Percentiles rank a stretch among this genome's conserved stretches.
These are phyloP conservation scores for Hirtodrosophila duncani DNA, from an alignment of 2,888 invertebrate species.

Conservation along the genomic window DNA sequence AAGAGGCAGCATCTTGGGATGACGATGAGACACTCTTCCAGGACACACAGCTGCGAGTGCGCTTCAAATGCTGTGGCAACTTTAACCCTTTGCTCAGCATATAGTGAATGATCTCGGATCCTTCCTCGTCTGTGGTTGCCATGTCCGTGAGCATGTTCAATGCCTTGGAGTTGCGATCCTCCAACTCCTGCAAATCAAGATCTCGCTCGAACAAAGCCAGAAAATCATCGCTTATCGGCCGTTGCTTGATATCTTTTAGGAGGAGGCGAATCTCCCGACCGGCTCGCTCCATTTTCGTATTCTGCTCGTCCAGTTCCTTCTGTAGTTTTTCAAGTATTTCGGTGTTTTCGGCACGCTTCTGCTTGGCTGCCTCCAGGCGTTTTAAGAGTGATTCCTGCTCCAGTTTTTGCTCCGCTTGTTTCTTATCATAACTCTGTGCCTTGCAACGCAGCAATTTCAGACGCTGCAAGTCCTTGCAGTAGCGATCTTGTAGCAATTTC, in stretches of 20 bases:
- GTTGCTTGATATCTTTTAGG: conserved; percentile 64
- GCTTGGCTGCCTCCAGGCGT: conserved; percentile 48
- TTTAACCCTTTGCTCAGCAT: conserved; percentile 74
- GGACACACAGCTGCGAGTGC: conserved; percentile 61
- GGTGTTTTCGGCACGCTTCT: conserved; percentile 62
- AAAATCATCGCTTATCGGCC: conserved; percentile 64
- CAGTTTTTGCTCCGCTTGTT: conserved; percentile 45
- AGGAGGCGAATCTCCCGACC: conserved; percentile 74
- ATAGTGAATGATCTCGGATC: conserved; percentile 67
- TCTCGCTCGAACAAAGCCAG: conserved; percentile 77
- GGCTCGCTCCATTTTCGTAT: conserved; percentile 75
- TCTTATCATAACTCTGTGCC: conserved; percentile 52
- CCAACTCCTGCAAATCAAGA: conserved; percentile 81
- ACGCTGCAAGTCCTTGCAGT: conserved; percentile 57
- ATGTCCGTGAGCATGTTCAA: conserved; percentile 81
- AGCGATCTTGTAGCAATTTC: conserved; percentile 52
- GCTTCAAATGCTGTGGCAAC: conserved; percentile 71
- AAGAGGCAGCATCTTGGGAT: conserved; percentile 44
- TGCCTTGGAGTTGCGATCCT: conserved; percentile 80
- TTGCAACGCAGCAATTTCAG: conserved; percentile 65
- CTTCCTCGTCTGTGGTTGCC: conserved; percentile 66
- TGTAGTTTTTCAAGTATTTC: conserved; percentile 71
- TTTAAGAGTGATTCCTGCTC: conserved; percentile 61
- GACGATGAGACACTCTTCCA: conserved; percentile 71
- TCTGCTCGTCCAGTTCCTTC: conserved; percentile 76